These are phyloP conservation scores for Campylomormyrus numenius DNA, from an alignment of 2,113 vertebrate species.

Conservation along the genomic window DNA sequence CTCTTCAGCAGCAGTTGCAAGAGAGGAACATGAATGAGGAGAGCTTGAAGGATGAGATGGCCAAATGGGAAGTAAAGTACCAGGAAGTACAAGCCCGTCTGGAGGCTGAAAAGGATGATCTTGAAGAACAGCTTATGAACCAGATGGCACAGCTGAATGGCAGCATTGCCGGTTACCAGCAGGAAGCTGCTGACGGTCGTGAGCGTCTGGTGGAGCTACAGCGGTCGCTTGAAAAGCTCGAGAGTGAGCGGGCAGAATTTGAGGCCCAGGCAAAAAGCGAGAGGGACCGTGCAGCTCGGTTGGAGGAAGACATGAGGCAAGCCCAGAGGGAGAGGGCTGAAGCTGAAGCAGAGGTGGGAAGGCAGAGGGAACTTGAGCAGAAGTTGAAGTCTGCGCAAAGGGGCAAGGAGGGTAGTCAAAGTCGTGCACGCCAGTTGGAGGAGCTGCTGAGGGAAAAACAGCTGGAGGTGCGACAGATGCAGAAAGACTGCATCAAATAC, in stretches of 20 bases:
- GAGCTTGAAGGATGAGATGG: constrained; percentile 43
- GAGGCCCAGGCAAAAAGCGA: constrained; percentile 59
- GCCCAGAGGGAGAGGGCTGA: constrained; percentile 68
- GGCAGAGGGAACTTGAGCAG: constrained; percentile 73
- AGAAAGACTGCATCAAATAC: constrained; percentile 82
- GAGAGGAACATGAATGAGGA: constrained; percentile 49
- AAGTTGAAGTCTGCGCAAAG: constrained; percentile 72
- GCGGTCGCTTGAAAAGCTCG: constrained; percentile 61
- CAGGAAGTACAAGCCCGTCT: constrained; percentile 60
- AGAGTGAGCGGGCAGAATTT: constrained; percentile 63
- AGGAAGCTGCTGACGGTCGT: constrained; percentile 72
- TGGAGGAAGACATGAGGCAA: constrained; percentile 83
- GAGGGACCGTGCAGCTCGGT: constrained; percentile 55
- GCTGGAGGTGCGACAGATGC: constrained; percentile 84
- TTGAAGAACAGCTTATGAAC: constrained; percentile 95
- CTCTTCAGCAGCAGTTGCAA: constrained; percentile 47
- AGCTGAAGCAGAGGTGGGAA: constrained; percentile 62
- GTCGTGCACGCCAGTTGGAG: constrained; percentile 77
- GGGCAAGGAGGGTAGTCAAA: constrained; percentile 66
- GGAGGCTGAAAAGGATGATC: constrained; percentile 84
- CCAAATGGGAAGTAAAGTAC: constrained; percentile 60
- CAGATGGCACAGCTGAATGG: constrained; percentile 94
- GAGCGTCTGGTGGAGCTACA: constrained; percentile 53
- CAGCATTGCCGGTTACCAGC: constrained; percentile 90
- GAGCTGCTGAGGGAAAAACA: constrained; percentile 91